These are phyloP conservation scores for Sorex maritimensis DNA, from an alignment of 2,797 vertebrate genomes.

Conservation along the genomic window DNA sequence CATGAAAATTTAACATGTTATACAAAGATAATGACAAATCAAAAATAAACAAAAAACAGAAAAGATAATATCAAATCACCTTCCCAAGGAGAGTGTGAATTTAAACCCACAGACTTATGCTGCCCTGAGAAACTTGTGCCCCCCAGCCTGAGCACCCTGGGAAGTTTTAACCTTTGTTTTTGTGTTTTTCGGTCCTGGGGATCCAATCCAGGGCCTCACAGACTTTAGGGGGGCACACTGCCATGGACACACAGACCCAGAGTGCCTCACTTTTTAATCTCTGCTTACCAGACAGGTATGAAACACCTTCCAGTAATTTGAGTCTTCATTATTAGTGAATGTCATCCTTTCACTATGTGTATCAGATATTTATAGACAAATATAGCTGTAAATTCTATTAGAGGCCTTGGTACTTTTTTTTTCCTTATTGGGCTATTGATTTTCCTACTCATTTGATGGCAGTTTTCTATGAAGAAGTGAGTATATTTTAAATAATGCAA, in stretches of 20 bases:
- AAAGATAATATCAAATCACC: neutral
- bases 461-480: slow-evolving; percentile 13
- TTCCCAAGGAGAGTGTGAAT: slow-evolving; percentile 18
- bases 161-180: neutral
- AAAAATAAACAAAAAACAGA: no score
- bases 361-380: neutral
- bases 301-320: slow-evolving; percentile 41
- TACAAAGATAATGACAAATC: neutral
- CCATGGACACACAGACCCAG: neutral
- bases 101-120: neutral
- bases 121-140: neutral
- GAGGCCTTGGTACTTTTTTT: neutral
- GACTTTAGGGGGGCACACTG: no score
- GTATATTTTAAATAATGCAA: slow-evolving; percentile 24
- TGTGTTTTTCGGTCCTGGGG: no score
- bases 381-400: neutral
- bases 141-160: neutral
- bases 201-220: no score
- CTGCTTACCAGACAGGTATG: neutral
- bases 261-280: neutral
- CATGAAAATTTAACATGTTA: neutral
- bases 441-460: no score
- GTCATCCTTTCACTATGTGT: neutral
- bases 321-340: neutral
- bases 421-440: neutral